Evolutionary conservation across 1,140 invertebrate genomes (phyloP), one percentile per base, ranked within the genome.

Genomic region (Trinorchestia longiramus): DNA sequence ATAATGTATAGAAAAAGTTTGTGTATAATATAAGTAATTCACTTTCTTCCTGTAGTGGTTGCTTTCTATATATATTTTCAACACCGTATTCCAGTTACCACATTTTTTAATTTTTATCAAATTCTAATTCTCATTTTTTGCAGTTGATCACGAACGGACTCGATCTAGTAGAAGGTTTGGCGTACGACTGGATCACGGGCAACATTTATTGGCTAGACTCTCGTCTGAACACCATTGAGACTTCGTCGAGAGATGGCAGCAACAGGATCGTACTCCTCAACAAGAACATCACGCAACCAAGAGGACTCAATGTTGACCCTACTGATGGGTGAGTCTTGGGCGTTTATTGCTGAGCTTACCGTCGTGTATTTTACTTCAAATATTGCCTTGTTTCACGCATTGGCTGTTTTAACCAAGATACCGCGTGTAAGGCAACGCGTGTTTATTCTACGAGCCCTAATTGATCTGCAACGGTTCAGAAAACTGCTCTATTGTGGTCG

Each of bases 131-230:
- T 40, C 57, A 0, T 95, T 53, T 95, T 45, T 96, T 96, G 96
- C 98, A 99, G 97, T 98, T 99, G 0, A 98, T 99, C 53, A 98
- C 98, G 0, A 98, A 98, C 47, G 99, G 99, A 0, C 97, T 99
- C 43, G 99, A 99, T 97, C 97, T 99, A 3, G 99, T 99, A 0
- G 99, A 99, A 98, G 99, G 99, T 0, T 97, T 99, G 28, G 99
- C 99, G 0, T 99, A 99, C 96, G 99, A 99, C 97, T 99, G 99
- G 99, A 98, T 99, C 42, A 99, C 98, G 0, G 98, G 98, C 43
- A 99, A 99, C 97, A 97, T 99, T 0, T 99, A 99, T 97, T 99
- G 99, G 99, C 97, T 99, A 44, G 99, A 99, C 97, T 99, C 99
- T 19, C 98, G 99, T 96, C 97, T 99, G 8, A 99, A 99, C 97